These are phyloP conservation scores for Actinernus sp. DNA, from an alignment of 92 coral and sea anemone genomes.

Conservation along the genomic window DNA sequence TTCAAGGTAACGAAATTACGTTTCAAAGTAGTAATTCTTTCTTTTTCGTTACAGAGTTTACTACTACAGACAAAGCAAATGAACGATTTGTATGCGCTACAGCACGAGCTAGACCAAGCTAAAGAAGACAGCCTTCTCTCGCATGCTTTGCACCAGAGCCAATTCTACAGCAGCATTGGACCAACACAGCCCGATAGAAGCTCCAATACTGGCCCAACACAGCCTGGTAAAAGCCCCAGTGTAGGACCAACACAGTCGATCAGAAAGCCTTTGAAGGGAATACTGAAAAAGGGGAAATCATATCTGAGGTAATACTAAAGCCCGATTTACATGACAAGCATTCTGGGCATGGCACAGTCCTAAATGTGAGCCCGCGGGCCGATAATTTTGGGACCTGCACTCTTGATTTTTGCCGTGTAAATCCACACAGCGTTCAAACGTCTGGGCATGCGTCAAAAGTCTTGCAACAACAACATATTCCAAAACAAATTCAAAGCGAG, in stretches of 20 bases:
- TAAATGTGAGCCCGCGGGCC: no score
- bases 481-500: no score
- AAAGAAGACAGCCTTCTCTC: constrained; percentile 67
- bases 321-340: no score
- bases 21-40: not conserved
- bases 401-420: no score
- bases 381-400: no score
- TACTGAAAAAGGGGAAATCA: constrained; percentile 78
- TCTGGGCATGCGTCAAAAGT: no score
- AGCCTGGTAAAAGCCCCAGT: not conserved
- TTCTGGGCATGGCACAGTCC: no score
- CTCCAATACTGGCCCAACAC: not conserved
- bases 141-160: constrained; percentile 54
- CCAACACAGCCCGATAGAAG: constrained; percentile 12
- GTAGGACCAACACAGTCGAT: not conserved
- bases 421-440: no score
- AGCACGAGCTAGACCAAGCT: constrained; percentile 81
- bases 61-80: constrained; percentile 84
- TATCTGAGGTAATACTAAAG: constrained; percentile 16
- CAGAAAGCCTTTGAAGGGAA: constrained; percentile 88
- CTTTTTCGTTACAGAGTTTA: constrained; percentile 65
- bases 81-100: constrained; percentile 79
- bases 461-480: no score
- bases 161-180: constrained; percentile 18
- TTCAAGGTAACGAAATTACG: no score